These are phyloP conservation scores for Neoniphon sammara DNA, from an alignment of 2,797 vertebrate genomes.

Conservation along the genomic window DNA sequence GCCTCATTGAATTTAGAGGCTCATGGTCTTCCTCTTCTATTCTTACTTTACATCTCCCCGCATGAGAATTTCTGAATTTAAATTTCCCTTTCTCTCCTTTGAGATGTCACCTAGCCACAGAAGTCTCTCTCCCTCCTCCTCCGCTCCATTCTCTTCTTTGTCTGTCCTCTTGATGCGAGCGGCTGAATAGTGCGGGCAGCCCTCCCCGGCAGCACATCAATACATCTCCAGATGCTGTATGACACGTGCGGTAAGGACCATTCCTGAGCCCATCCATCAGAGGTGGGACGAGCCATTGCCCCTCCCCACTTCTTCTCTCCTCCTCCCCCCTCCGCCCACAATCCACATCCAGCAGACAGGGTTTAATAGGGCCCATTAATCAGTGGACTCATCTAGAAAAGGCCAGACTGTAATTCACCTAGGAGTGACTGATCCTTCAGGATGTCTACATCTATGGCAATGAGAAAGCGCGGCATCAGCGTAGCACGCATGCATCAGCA, in stretches of 20 bases:
- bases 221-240: constrained; percentile 72
- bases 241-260: constrained; percentile 78
- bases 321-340: constrained; percentile 50
- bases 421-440: constrained; percentile 44
- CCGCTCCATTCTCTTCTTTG: not conserved
- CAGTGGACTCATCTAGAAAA: constrained; percentile 65
- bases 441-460: constrained; percentile 48
- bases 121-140: not conserved
- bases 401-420: constrained; percentile 59
- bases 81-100: not conserved
- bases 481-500: constrained; percentile 23
- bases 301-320: constrained; percentile 55
- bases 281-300: constrained; percentile 46
- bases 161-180: constrained; percentile 43
- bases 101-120: not conserved
- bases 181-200: constrained; percentile 29
- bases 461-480: constrained; percentile 18
- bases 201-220: constrained; percentile 58
- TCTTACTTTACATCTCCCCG: not conserved
- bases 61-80: constrained; percentile 14
- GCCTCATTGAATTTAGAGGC: constrained; percentile 25
- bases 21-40: constrained; percentile 5
- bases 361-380: constrained; percentile 83
- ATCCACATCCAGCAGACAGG: constrained; percentile 67
- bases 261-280: constrained; percentile 80